A percentile compares a stretch with the other conserved stretches of the same genome.
Conservation (phyloP, 2,888 invertebrate species). For the Nomada goodeniana region DNA sequence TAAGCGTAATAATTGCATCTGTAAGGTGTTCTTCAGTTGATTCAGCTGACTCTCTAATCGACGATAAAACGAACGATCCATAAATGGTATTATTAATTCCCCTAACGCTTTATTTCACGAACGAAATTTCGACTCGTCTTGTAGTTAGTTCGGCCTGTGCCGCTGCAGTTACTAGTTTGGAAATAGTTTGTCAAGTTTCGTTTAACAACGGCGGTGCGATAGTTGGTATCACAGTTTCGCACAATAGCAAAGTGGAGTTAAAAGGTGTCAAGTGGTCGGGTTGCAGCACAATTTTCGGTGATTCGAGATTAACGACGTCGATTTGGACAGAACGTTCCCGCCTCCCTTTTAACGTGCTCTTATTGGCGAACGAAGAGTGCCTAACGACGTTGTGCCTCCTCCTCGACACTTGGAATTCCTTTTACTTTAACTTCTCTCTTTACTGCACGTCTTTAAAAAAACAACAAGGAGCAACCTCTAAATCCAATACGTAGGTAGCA, state of each 20-base stretch:
- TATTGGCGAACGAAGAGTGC: background rate
- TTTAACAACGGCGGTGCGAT: background rate
- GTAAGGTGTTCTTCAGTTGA: too few species aligned
- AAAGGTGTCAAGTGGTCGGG: conserved; percentile 6
- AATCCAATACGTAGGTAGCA: too few species aligned
- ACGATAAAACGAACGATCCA: too few species aligned
- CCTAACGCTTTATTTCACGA: too few species aligned
- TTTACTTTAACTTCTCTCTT: too few species aligned
- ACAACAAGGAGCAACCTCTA: too few species aligned
- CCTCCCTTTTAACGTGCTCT: background rate
- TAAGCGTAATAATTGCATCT: too few species aligned
- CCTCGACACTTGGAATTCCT: background rate
- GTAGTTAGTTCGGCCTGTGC: background rate
- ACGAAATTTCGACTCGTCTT: too few species aligned
- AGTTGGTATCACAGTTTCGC: background rate
- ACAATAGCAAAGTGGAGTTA: background rate
- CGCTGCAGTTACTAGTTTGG: background rate
- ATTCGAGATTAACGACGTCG: conserved; percentile 10
- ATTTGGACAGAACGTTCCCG: conserved; percentile 1
- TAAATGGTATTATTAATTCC: too few species aligned
- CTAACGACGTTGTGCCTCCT: background rate
- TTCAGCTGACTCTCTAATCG: too few species aligned
- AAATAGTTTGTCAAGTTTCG: background rate
- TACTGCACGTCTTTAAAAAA: too few species aligned
- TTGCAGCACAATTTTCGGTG: background rate